Evolutionary conservation across 92 coral and sea anemone genomes (phyloP).

Genomic region (Galaxea fascicularis): DNA sequence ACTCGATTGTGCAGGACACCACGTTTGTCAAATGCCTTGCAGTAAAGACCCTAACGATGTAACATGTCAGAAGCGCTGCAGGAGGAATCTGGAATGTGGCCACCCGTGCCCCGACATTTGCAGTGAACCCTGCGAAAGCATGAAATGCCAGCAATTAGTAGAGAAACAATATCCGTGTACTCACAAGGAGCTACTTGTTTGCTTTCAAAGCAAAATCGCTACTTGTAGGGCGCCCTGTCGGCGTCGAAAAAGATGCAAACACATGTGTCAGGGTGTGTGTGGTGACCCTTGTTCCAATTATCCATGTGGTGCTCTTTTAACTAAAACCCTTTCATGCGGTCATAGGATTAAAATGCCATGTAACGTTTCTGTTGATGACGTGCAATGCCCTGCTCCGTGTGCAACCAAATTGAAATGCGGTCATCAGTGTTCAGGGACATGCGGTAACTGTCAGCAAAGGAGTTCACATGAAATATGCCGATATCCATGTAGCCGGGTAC

Average conservation of each 20-base stretch:
- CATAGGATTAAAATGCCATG: slow-evolving; percentile 60
- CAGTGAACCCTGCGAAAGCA: slow-evolving; percentile 53
- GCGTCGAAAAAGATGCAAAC: slow-evolving; percentile 47
- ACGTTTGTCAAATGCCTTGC: slow-evolving; percentile 44
- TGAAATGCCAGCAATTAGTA: slow-evolving; percentile 37
- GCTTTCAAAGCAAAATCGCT: slow-evolving; percentile 36
- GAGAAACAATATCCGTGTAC: slow-evolving; percentile 54
- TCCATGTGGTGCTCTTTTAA: slow-evolving; percentile 44
- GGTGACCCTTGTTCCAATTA: slow-evolving; percentile 59
- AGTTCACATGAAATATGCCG: slow-evolving; percentile 61
- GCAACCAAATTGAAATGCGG: slow-evolving; percentile 64
- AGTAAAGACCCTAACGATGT: slow-evolving; percentile 21
- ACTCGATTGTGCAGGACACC: slow-evolving; percentile 45
- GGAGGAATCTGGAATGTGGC: slow-evolving; percentile 61
- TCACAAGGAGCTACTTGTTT: slow-evolving; percentile 52
- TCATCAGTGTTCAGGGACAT: slow-evolving; percentile 73
- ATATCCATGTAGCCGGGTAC: slow-evolving; percentile 63
- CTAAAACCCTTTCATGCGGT: slow-evolving; percentile 69
- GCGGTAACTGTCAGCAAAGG: slow-evolving; percentile 56
- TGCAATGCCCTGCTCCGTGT: slow-evolving; percentile 62
- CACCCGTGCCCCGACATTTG: slow-evolving; percentile 74
- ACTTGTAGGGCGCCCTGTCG: slow-evolving; percentile 46
- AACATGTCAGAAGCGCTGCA: slow-evolving; percentile 52
- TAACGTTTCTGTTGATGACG: slow-evolving; percentile 26
- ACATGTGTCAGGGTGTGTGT: slow-evolving; percentile 64